These are phyloP conservation scores for Gavialis gangeticus DNA, from an alignment of 2,113 vertebrate genomes.

Conservation along the genomic window DNA sequence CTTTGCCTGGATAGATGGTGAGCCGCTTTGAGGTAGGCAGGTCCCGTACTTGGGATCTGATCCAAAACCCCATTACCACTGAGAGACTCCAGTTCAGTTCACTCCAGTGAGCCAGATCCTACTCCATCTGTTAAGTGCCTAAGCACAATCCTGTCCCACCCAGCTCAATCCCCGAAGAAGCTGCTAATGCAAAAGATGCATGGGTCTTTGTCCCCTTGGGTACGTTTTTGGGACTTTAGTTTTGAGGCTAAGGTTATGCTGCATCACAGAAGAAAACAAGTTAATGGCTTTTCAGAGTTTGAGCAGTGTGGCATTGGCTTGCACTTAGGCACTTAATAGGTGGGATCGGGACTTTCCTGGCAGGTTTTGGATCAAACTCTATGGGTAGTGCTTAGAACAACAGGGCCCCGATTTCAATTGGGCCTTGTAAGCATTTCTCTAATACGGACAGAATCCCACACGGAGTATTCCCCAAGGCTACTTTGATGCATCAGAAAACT, in stretches of 20 bases:
- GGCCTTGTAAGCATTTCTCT: conserved; percentile 24
- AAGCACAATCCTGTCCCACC: too few species aligned
- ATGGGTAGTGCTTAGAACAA: not conserved
- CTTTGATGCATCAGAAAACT: conserved; percentile 62
- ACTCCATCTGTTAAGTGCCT: too few species aligned
- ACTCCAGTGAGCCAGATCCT: not conserved
- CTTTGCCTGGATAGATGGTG: not conserved
- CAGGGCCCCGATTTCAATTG: not conserved
- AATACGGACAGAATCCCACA: conserved; percentile 55
- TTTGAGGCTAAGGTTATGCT: too few species aligned
- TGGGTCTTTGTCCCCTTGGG: too few species aligned
- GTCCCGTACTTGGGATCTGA: not conserved
- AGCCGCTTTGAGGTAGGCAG: not conserved
- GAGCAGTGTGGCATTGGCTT: too few species aligned
- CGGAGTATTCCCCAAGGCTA: conserved; percentile 35
- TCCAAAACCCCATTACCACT: not conserved
- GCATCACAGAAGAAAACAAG: too few species aligned
- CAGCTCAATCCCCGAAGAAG: too few species aligned
- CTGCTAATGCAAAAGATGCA: too few species aligned
- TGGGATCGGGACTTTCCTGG: not conserved
- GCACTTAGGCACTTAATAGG: too few species aligned
- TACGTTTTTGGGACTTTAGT: too few species aligned
- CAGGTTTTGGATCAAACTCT: not conserved
- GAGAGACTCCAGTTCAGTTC: not conserved
- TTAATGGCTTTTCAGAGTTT: too few species aligned